Evolutionary conservation across 1,140 invertebrate species (phyloP), one percentile per base, ranked within the genome.

Genomic region (Magallana angulata): DNA sequence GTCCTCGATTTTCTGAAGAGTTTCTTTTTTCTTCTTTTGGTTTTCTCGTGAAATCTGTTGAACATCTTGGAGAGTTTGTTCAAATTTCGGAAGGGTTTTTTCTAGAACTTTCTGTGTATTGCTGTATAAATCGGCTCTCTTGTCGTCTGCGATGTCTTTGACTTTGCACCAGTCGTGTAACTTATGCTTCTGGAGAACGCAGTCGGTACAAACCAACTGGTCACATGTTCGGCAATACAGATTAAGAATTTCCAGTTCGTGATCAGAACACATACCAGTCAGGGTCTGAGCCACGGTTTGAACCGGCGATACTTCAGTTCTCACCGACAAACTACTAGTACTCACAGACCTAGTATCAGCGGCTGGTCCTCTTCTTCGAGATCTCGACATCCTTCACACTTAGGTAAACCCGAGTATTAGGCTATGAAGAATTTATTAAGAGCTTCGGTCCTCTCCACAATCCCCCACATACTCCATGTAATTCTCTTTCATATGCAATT

Each of bases 121-220:
- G 7, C n/a, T 24, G 14, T 18, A 57, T 0, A 82, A 8, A 16
- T 18, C 7, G 48, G 48, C 81, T 1, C 81, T 36, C 57, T 82
- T 57, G 8, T 57, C 48, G 57, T 82, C 81, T 82, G 57, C 48
- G 1, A 58, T 58, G 57, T 82, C 81, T n/a, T 56, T 82, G 14
- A 82, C 18, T 82, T 82, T 82, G 57, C 81, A 82, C 81, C 81
- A 82, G 48, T 82, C 81, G 18, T 82, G 81, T 5, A 8, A 57
- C 48, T 82, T 82, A 48, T 82, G 81, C 57, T 82, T 82, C 16
- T 82, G 18, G 14, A 82, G 57, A n/a, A 82, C 81, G 57, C 81
- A 82, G 18, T 82, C 48, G 18, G 81, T 82, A 57, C 81, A 82
- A 57, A 82, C 81, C 9, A 58, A 58, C 8, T n/a, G 18, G 18